Percentiles rank a stretch among this genome's conserved stretches.
phyloP scores from a whole-genome alignment of 2,113 vertebrate genomes.

The Ia io region DNA sequence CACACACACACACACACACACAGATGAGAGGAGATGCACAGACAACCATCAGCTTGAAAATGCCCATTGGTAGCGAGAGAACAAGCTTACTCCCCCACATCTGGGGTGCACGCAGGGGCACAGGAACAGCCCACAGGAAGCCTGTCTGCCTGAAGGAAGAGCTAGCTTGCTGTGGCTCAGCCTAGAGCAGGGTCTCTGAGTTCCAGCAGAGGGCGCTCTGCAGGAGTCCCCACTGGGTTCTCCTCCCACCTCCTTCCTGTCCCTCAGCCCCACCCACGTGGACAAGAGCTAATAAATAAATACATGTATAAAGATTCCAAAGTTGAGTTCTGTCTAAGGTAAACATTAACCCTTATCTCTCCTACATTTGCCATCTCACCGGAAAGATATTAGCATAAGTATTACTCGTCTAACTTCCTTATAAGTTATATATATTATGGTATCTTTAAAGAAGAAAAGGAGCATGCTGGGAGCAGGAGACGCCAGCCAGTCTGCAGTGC shows the following conservation, averaged over 20 bases:
- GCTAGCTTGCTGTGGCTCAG: too few relatives aligned
- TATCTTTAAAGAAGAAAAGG: background rate
- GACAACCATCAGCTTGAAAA: background rate
- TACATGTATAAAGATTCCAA: background rate
- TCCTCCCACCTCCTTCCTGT: background rate
- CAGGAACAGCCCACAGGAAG: background rate
- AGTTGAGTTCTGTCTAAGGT: background rate
- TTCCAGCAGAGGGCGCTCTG: accelerated
- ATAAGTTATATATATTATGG: accelerated
- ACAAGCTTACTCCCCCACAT: accelerated
- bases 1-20: background rate
- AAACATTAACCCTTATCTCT: background rate
- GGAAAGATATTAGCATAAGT: background rate
- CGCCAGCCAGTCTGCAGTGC: accelerated
- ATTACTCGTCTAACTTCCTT: background rate
- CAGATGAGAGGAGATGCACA: too few relatives aligned
- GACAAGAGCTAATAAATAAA: background rate
- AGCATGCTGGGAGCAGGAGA: background rate
- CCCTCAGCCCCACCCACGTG: accelerated
- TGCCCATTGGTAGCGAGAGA: background rate
- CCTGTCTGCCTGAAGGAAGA: too few relatives aligned
- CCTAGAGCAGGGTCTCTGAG: background rate
- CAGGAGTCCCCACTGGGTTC: accelerated
- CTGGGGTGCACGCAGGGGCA: background rate
- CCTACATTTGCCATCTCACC: background rate